phyloP scores from a whole-genome alignment of 92 coral and sea anemone species.

The Porites rus region DNA sequence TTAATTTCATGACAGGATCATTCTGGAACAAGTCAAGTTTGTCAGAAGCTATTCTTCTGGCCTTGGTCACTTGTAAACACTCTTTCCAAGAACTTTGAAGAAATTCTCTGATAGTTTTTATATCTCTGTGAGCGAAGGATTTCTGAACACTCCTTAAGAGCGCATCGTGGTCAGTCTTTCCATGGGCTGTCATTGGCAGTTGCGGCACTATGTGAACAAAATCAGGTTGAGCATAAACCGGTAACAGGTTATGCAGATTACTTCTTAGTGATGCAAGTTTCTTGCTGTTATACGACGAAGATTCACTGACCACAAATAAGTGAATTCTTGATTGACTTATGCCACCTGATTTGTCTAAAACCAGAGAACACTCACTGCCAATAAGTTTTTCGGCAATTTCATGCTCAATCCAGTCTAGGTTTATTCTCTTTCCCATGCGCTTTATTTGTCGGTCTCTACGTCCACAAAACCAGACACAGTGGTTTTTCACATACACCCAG shows the following conservation, averaged over 20 bases:
- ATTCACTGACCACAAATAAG: conserved; percentile 63
- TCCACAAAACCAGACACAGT: conserved; percentile 81
- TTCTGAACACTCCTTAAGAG: conserved; percentile 38
- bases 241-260: conserved; percentile 54
- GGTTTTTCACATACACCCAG: conserved; percentile 71
- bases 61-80: conserved; percentile 1
- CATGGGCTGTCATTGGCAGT: conserved; percentile 90
- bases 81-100: conserved; percentile 51
- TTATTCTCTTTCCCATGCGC: conserved; percentile 78
- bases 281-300: background rate
- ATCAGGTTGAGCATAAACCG: conserved; percentile 82
- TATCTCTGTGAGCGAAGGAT: background rate
- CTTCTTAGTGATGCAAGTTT: conserved; percentile 8
- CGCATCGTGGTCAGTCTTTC: conserved; percentile 77
- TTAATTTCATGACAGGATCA: background rate
- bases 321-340: conserved; percentile 36
- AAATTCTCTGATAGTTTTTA: conserved; percentile 34
- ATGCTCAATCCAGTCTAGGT: conserved; percentile 76
- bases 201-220: conserved; percentile 64
- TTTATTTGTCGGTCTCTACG: conserved; percentile 90
- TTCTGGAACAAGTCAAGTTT: background rate
- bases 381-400: conserved; percentile 53
- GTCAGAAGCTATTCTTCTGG: background rate
- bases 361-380: conserved; percentile 60
- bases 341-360: conserved; percentile 19